Percentiles rank a stretch among this genome's conserved stretches.
Evolutionary conservation across 2,113 vertebrate species (phyloP).

Genomic region (Ophthalmolycus amberensis): DNA sequence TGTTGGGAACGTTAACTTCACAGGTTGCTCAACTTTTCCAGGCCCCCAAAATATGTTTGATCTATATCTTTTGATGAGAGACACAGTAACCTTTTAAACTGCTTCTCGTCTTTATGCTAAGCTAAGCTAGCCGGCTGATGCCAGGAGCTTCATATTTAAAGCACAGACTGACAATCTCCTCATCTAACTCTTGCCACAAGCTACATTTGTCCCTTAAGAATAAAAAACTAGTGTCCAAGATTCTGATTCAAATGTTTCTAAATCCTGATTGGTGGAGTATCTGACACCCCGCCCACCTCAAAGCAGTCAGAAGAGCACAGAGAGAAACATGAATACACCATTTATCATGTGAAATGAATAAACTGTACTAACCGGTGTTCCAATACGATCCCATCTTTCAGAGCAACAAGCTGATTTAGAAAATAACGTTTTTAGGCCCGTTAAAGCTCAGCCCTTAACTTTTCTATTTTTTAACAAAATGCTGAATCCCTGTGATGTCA

Average conservation of each 20-base stretch:
- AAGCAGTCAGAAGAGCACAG: neutral
- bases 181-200: neutral
- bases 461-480: neutral
- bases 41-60: no score
- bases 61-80: neutral
- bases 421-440: neutral
- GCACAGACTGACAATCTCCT: neutral
- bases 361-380: neutral
- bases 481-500: conserved; percentile 7
- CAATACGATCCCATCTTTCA: neutral
- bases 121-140: neutral
- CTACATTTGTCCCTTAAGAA: neutral
- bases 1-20: neutral
- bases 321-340: neutral
- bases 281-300: neutral
- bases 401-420: neutral
- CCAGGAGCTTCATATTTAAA: neutral
- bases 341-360: neutral
- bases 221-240: neutral
- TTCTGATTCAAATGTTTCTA: neutral
- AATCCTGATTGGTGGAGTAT: neutral
- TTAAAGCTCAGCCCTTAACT: neutral
- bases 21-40: neutral
- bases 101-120: neutral
- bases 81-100: neutral